These are phyloP conservation scores for Magallana nippona DNA, from an alignment of 2,888 invertebrate species.

Conservation along the genomic window DNA sequence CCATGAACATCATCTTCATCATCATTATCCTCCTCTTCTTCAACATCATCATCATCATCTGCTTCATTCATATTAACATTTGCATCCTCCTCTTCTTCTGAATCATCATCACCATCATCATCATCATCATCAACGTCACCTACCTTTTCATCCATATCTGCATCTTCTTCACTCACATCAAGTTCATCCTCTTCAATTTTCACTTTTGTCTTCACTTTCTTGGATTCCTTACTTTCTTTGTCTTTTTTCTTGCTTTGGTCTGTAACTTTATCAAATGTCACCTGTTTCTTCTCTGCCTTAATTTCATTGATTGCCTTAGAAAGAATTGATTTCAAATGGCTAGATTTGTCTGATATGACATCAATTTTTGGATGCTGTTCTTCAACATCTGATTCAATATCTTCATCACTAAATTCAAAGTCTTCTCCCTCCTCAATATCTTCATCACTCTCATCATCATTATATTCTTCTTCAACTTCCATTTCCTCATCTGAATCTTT, in stretches of 20 bases:
- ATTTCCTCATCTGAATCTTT: constrained; percentile 31
- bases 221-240: constrained; percentile 58
- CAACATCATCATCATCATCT: constrained; percentile 53
- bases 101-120: constrained; percentile 70
- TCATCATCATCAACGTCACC: constrained; percentile 70
- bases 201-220: constrained; percentile 71
- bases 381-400: constrained; percentile 43
- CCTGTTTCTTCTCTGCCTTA: not conserved
- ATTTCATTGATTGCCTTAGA: not conserved
- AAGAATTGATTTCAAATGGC: not conserved
- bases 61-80: constrained; percentile 53
- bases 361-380: constrained; percentile 8
- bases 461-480: constrained; percentile 35
- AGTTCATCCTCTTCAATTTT: constrained; percentile 50
- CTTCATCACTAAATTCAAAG: constrained; percentile 39
- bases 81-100: constrained; percentile 54
- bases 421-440: constrained; percentile 38
- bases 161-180: constrained; percentile 56
- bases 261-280: constrained; percentile 38
- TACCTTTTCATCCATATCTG: constrained; percentile 59
- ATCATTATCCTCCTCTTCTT: constrained; percentile 76
- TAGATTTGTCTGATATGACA: not conserved
- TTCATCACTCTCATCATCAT: constrained; percentile 40
- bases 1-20: constrained; percentile 79
- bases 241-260: constrained; percentile 56